Evolutionary conservation across 2,797 vertebrate genomes (phyloP), one percentile per base, ranked within the genome.

Genomic region (Novumbra hubbsi): DNA sequence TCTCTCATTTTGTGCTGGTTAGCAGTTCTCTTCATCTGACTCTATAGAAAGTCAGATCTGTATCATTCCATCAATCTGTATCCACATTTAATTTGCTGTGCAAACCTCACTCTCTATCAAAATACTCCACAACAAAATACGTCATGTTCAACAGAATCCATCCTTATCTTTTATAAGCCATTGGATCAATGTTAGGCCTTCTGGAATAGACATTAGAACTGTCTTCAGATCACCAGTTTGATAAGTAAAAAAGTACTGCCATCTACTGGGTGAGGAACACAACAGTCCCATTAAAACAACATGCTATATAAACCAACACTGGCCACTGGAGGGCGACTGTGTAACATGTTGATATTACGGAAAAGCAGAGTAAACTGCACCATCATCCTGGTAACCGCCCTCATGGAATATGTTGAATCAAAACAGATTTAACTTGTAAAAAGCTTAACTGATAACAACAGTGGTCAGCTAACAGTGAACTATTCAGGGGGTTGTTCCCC

Each of bases 211-310:
- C 12, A 19, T 52, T 6, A 17, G 7, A 55, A 55, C 50, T 57
- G 52, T 8, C n/a, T 57, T 57, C n/a, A 12, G 21, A 19, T 11
- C 19, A 38, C 30, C 2, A 32, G 19, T 41, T 50, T 21, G 49
- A 78, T 77, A 41, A 65, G 60, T 69, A 68, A 74, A 4, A 27
- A n/a, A 73, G 32, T 70, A 82, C 78, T 81, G 87, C 87, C 88
- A 89, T 76, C 90, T 92, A 87, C 19, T 84, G 91, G 70, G 68
- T 0, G 0, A 11, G 2, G n/a, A 12, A 38, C 21, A 21, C 1
- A 15, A 41, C 21, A 70, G 64, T 2, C 4, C 24, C n/a, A 8
- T 45, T 41, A 52, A 62, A 28, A 14, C 15, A 63, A 21, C 21
- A 41, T 12, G 24, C 19, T 88, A 88, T 73, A 66, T 12, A 8